phyloP scores from a whole-genome alignment of 2,113 vertebrate species.

The Polypterus bichir region DNA sequence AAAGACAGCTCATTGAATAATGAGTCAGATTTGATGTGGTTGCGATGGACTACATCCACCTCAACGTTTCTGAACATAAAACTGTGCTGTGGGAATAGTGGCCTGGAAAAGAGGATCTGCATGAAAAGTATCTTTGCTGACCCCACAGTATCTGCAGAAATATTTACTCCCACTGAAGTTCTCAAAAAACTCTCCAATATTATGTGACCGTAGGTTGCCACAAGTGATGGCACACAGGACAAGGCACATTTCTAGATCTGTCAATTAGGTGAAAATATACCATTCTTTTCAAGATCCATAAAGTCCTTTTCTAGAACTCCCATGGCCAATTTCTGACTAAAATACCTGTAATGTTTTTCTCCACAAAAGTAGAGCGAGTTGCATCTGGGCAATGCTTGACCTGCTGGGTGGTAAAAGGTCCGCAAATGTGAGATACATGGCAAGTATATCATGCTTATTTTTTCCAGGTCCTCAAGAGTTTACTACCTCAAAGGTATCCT shows the following conservation, averaged over 20 bases:
- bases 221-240: conserved; percentile 18
- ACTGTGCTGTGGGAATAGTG: conserved; percentile 7
- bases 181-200: conserved; percentile 19
- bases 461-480: conserved; percentile 1
- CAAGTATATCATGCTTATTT: no score
- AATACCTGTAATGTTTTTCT: no score
- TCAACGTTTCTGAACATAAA: conserved; percentile 2
- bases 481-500: conserved; percentile 4
- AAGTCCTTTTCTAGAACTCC: no score
- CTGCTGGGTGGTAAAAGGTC: no score
- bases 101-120: conserved; percentile 7
- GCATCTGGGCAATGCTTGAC: no score
- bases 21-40: conserved; percentile 11
- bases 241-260: no score
- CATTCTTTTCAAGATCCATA: no score
- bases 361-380: no score
- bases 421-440: no score
- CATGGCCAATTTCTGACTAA: no score
- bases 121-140: conserved; percentile 7
- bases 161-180: conserved; percentile 16
- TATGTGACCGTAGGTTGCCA: conserved; percentile 18
- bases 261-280: no score
- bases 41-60: conserved; percentile 2
- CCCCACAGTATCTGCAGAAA: conserved; percentile 21
- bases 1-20: conserved; percentile 13